These are phyloP conservation scores for Pelochelys cantorii DNA, from an alignment of 2,797 vertebrate species.

Conservation along the genomic window DNA sequence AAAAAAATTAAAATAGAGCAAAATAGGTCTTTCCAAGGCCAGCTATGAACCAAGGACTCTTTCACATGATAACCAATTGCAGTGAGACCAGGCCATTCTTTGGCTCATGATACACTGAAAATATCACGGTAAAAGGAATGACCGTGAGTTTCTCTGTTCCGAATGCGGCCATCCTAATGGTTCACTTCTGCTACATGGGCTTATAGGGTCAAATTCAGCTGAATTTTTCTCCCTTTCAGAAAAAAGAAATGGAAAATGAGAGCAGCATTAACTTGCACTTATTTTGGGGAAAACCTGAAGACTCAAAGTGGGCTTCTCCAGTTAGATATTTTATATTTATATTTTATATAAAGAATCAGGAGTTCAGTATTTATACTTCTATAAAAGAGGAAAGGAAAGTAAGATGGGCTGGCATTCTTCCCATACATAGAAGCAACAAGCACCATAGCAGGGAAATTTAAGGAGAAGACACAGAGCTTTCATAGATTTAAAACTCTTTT, in stretches of 20 bases:
- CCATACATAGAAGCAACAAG: not conserved
- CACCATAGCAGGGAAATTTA: not conserved
- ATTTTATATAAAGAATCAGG: not conserved
- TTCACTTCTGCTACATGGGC: not conserved
- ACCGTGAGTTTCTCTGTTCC: not conserved
- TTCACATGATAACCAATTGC: not conserved
- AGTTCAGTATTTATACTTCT: not conserved
- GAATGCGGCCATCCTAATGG: not conserved
- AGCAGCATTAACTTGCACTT: not conserved
- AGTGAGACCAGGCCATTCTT: not conserved
- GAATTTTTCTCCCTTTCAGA: not conserved
- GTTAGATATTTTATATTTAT: not conserved
- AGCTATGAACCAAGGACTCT: not conserved
- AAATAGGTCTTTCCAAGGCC: not conserved
- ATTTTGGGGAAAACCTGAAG: not conserved
- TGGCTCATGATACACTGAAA: not conserved
- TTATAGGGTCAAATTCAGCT: not conserved
- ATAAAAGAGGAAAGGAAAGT: not conserved
- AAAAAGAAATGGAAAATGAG: not conserved
- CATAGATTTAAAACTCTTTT: not conserved
- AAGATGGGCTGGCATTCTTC: not conserved
- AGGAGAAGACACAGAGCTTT: not conserved
- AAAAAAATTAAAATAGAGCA: not conserved
- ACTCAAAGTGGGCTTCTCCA: not conserved
- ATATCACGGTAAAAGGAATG: not conserved